Evolutionary conservation across 2,888 invertebrate genomes (phyloP).

Genomic region (Harpalus rufipes): DNA sequence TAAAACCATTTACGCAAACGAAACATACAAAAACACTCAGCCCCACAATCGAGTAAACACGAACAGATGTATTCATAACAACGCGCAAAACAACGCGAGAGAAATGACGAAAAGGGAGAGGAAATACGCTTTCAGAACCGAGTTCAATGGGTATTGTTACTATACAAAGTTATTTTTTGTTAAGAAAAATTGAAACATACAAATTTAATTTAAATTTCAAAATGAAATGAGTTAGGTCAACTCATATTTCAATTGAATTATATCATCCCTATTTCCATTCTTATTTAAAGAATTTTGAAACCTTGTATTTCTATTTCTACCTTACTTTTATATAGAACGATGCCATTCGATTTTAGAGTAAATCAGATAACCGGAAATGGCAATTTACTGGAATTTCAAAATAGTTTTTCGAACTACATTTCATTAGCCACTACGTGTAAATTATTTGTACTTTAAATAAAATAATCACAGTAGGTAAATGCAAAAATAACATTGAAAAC

Average conservation of each 20-base stretch:
- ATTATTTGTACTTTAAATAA: too few relatives aligned
- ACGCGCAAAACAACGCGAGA: conserved; percentile 35
- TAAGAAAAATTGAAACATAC: background rate
- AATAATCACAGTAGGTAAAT: too few relatives aligned
- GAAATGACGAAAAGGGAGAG: conserved; percentile 1
- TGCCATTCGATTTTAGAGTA: too few relatives aligned
- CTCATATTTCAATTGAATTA: background rate
- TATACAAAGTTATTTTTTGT: background rate
- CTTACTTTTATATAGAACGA: too few relatives aligned
- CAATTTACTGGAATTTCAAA: too few relatives aligned
- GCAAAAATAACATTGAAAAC: too few relatives aligned
- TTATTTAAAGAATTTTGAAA: too few relatives aligned
- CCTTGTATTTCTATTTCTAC: too few relatives aligned
- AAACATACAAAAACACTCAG: conserved; percentile 45
- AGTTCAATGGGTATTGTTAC: background rate
- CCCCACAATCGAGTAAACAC: conserved; percentile 58
- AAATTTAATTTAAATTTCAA: background rate
- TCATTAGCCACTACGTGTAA: too few relatives aligned
- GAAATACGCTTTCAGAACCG: background rate
- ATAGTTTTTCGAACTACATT: too few relatives aligned
- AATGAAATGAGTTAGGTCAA: background rate
- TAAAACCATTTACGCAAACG: conserved; percentile 59
- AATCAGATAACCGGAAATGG: too few relatives aligned
- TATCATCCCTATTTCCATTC: too few relatives aligned
- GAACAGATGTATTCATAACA: conserved; percentile 64